A percentile compares a stretch with the other conserved stretches of the same genome.
phyloP scores from a whole-genome alignment of 2,113 vertebrate genomes.

The Saguinus imperator region DNA sequence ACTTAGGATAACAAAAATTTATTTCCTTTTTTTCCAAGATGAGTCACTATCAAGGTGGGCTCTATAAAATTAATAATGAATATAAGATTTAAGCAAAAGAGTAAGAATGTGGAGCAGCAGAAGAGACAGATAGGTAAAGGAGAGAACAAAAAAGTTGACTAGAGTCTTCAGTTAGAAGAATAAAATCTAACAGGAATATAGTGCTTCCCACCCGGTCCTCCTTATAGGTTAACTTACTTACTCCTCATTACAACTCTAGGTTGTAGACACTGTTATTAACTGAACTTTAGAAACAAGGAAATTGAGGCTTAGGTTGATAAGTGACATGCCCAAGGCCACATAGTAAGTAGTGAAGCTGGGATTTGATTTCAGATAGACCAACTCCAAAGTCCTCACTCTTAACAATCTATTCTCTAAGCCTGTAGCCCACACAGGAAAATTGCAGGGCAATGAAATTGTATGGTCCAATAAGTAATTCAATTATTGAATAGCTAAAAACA shows the following conservation, averaged over 20 bases:
- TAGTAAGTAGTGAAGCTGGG: background rate
- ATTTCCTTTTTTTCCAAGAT: background rate
- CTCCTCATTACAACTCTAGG: background rate
- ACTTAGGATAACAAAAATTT: background rate
- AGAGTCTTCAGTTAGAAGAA: background rate
- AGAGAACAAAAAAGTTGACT: background rate
- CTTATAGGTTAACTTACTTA: background rate
- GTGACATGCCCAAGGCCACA: background rate
- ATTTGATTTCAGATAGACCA: background rate
- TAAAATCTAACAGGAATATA: background rate
- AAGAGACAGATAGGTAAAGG: background rate
- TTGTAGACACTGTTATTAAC: background rate
- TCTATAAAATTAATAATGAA: background rate
- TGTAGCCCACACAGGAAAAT: background rate
- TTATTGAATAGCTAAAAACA: slow-evolving; percentile 42
- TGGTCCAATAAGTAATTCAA: background rate
- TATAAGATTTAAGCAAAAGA: background rate
- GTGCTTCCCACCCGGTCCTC: background rate
- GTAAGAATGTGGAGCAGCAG: background rate
- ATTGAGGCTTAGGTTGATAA: background rate
- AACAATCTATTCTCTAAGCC: background rate
- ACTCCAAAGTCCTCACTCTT: background rate
- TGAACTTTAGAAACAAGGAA: slow-evolving; percentile 1
- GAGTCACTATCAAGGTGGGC: background rate
- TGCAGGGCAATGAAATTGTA: background rate